Evolutionary conservation across 2,888 invertebrate genomes (phyloP).

Genomic region (Tipula confusa): DNA sequence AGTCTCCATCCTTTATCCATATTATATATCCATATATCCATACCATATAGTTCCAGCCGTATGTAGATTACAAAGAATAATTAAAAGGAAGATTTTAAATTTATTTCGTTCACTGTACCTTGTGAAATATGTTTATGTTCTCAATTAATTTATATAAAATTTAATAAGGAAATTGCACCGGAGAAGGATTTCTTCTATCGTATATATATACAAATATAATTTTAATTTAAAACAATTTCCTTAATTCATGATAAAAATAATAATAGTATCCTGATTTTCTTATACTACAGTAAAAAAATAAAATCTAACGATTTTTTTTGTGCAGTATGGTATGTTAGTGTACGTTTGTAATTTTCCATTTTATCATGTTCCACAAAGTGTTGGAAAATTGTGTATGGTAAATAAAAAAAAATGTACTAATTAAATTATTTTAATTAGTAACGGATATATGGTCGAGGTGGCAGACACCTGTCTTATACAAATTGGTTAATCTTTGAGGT

Average conservation of each 20-base stretch:
- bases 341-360: neutral
- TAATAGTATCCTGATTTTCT: constrained; percentile 12
- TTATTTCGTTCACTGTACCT: neutral
- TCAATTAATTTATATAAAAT: constrained; percentile 7
- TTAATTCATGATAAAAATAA: constrained; percentile 12
- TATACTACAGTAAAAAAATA: neutral
- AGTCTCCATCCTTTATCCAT: neutral
- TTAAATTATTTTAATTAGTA: neutral
- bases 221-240: constrained; percentile 3
- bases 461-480: neutral
- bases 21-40: neutral
- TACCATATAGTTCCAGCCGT: neutral
- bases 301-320: neutral
- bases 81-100: neutral
- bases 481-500: neutral
- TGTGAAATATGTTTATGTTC: neutral
- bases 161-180: constrained; percentile 20
- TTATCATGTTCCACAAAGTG: neutral
- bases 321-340: neutral
- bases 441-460: neutral
- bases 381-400: neutral
- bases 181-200: constrained; percentile 14
- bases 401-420: neutral
- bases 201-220: neutral
- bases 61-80: neutral